Evolutionary conservation across 1,140 invertebrate genomes (phyloP).

Genomic region (Brachionus calyciflorus): DNA sequence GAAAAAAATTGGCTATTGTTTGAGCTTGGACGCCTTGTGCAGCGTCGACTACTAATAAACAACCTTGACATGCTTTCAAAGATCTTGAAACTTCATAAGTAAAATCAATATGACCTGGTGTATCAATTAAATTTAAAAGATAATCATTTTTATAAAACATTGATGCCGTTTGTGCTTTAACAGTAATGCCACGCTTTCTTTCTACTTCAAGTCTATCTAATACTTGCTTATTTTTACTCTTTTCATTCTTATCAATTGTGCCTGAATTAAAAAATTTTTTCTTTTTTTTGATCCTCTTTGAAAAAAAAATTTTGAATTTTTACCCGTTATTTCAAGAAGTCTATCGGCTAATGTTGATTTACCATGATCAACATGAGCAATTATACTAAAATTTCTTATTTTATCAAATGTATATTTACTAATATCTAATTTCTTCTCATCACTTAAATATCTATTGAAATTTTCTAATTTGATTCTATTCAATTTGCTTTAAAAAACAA

Average conservation of each 20-base stretch:
- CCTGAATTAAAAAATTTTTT: neutral
- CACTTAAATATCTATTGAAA: neutral
- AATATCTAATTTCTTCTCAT: constrained; percentile 49
- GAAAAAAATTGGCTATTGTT: constrained; percentile 91
- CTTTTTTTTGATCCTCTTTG: neutral
- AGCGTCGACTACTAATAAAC: constrained; percentile 88
- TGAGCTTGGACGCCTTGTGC: constrained; percentile 88
- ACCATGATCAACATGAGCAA: constrained; percentile 93
- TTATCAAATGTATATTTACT: constrained; percentile 66
- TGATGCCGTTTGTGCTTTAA: constrained; percentile 93
- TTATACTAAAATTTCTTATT: constrained; percentile 90
- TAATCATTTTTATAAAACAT: constrained; percentile 74
- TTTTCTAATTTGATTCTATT: neutral
- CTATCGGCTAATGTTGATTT: constrained; percentile 93
- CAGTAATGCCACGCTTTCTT: constrained; percentile 87
- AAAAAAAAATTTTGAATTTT: neutral
- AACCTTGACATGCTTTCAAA: constrained; percentile 86
- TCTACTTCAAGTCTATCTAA: constrained; percentile 85
- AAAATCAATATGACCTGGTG: constrained; percentile 97
- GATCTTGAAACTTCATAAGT: constrained; percentile 85
- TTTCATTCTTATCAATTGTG: constrained; percentile 19
- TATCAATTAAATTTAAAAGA: constrained; percentile 94
- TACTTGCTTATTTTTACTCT: constrained; percentile 69
- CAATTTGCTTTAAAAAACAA: no score
- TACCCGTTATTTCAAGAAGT: constrained; percentile 79